A percentile compares a stretch with the other conserved stretches of the same genome.
phyloP scores from a whole-genome alignment of 2,888 invertebrate species.

The Drosophila ustulata region DNA sequence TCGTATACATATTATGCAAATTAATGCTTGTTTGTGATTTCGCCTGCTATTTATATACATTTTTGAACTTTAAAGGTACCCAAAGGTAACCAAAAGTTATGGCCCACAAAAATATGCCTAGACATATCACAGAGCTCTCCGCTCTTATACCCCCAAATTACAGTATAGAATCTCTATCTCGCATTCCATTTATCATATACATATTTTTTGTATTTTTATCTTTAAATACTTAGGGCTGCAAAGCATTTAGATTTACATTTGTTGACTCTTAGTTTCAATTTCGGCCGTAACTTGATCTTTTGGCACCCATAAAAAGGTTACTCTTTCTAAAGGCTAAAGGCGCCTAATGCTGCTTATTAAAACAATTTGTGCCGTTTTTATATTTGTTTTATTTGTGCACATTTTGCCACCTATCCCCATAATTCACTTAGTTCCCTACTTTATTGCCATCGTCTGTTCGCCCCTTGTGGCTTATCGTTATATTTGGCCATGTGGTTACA shows the following conservation, averaged over 20 bases:
- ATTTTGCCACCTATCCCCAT: constrained; percentile 49
- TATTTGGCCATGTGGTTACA: constrained; percentile 55
- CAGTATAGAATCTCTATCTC: background rate
- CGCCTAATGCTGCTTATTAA: constrained; percentile 30
- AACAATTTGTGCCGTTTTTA: constrained; percentile 56
- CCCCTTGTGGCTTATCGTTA: constrained; percentile 50
- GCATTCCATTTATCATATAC: constrained; percentile 2
- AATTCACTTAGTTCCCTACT: constrained; percentile 59
- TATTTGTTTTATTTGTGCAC: constrained; percentile 51
- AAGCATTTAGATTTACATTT: background rate
- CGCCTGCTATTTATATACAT: constrained; percentile 34
- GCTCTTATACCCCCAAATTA: background rate
- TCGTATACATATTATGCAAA: constrained; percentile 71
- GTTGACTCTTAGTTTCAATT: background rate
- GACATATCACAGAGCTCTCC: background rate
- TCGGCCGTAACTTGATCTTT: constrained; percentile 1
- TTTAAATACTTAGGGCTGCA: background rate
- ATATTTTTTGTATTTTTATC: background rate
- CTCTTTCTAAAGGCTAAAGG: constrained; percentile 8
- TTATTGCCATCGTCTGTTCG: constrained; percentile 38
- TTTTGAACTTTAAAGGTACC: constrained; percentile 30
- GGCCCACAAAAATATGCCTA: constrained; percentile 1
- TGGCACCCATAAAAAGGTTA: constrained; percentile 17
- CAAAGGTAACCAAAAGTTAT: constrained; percentile 30
- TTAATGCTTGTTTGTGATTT: constrained; percentile 75